A percentile compares a stretch with the other conserved stretches of the same genome.
phyloP scores from a whole-genome alignment of 2,113 vertebrate species.

The Corythoichthys haematopterus region DNA sequence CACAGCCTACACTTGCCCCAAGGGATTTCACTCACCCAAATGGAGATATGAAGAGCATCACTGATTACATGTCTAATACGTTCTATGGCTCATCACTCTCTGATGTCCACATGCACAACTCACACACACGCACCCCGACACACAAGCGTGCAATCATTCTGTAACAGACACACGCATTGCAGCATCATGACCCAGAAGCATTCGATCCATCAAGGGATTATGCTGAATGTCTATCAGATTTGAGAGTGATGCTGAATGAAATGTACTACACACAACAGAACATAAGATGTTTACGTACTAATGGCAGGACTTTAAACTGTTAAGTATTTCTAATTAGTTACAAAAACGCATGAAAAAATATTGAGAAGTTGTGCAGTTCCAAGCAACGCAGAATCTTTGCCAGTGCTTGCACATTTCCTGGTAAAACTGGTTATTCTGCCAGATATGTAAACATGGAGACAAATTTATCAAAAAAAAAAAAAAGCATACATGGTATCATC shows the following conservation, averaged over 20 bases:
- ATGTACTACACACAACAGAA: neutral
- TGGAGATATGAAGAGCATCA: slow-evolving; percentile 55
- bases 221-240: slow-evolving; percentile 44
- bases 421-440: too few species aligned
- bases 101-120: slow-evolving; percentile 26
- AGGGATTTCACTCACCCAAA: slow-evolving; percentile 54
- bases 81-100: slow-evolving; percentile 59
- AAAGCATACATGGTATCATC: too few species aligned
- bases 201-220: slow-evolving; percentile 34
- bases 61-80: slow-evolving; percentile 61
- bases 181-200: slow-evolving; percentile 15
- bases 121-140: slow-evolving; percentile 8
- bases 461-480: too few species aligned
- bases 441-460: too few species aligned
- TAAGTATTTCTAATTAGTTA: too few species aligned
- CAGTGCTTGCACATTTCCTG: too few species aligned
- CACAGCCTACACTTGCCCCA: slow-evolving; percentile 35
- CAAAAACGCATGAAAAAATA: too few species aligned
- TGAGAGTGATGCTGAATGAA: slow-evolving; percentile 7
- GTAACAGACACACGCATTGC: neutral
- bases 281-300: too few species aligned
- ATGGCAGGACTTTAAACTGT: too few species aligned
- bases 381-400: too few species aligned
- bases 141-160: neutral
- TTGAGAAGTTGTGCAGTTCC: too few species aligned